These are phyloP conservation scores for Zaprionus ornatus DNA, from an alignment of 1,140 invertebrate species.

Conservation along the genomic window DNA sequence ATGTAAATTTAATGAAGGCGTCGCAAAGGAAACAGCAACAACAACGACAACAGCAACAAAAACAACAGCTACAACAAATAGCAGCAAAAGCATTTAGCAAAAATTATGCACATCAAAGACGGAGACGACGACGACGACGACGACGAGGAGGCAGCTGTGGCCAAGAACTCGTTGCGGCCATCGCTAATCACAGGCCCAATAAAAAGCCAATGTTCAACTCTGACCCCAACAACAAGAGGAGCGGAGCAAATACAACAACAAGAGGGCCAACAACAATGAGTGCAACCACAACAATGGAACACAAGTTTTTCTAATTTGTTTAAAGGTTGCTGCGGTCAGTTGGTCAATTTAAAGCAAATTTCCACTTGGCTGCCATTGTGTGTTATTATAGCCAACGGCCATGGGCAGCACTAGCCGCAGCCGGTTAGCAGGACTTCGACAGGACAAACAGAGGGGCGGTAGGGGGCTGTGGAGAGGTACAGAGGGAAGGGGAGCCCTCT, in stretches of 20 bases:
- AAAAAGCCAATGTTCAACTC: conserved; percentile 27
- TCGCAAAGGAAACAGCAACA: conserved; percentile 10
- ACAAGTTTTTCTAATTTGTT: conserved; percentile 61
- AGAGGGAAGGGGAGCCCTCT: not conserved
- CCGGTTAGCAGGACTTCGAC: conserved; percentile 7
- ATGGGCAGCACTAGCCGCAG: conserved; percentile 34
- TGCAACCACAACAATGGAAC: conserved; percentile 45
- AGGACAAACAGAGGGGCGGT: not conserved
- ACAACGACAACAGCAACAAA: conserved; percentile 1
- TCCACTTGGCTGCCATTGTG: conserved; percentile 70
- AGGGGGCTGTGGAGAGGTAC: not conserved
- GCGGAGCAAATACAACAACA: conserved; percentile 14
- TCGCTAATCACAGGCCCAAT: conserved; percentile 60
- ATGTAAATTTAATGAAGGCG: conserved; percentile 78
- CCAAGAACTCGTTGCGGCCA: not conserved
- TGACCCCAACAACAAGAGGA: not conserved
- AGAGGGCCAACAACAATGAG: conserved; percentile 1
- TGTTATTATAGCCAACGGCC: conserved; percentile 40
- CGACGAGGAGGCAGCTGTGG: conserved; percentile 3
- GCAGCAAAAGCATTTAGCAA: conserved; percentile 65
- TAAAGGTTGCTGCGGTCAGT: conserved; percentile 74
- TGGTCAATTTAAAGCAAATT: conserved; percentile 78
- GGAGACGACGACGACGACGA: conserved; percentile 33
- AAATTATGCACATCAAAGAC: conserved; percentile 76
- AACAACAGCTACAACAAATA: conserved; percentile 15